These are phyloP conservation scores for Drosophila leontia DNA, from an alignment of 1,140 invertebrate species.

Conservation along the genomic window DNA sequence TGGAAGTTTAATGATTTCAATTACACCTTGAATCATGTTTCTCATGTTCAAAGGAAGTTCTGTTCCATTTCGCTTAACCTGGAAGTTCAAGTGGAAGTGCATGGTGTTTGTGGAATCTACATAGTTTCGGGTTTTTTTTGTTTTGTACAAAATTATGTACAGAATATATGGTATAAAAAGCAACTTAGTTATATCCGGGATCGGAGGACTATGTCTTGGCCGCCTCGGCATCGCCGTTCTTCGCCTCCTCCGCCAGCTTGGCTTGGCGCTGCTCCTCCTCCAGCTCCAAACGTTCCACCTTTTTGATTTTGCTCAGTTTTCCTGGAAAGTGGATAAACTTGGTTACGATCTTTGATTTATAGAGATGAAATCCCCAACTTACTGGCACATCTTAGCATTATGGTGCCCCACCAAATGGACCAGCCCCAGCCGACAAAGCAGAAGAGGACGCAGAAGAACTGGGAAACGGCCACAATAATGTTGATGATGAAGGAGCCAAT, in stretches of 20 bases:
- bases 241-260: constrained; percentile 62
- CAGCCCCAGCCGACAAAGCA: constrained; percentile 98
- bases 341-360: background rate
- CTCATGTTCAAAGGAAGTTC: constrained; percentile 40
- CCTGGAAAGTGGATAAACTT: constrained; percentile 19
- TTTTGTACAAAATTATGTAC: constrained; percentile 53
- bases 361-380: constrained; percentile 66
- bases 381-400: constrained; percentile 92
- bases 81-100: constrained; percentile 73
- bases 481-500: constrained; percentile 93
- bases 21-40: constrained; percentile 33
- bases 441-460: constrained; percentile 97
- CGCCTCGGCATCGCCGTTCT: constrained; percentile 45
- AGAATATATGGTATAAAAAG: constrained; percentile 55
- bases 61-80: constrained; percentile 43
- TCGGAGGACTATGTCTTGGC: constrained; percentile 65
- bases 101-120: constrained; percentile 56
- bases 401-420: constrained; percentile 98
- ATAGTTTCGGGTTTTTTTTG: background rate
- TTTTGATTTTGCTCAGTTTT: constrained; percentile 83
- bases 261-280: constrained; percentile 82
- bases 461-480: constrained; percentile 92
- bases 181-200: constrained; percentile 22
- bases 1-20: constrained; percentile 64
- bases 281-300: constrained; percentile 80